These are phyloP conservation scores for Semnornis frantzii DNA, from an alignment of 2,113 vertebrate species.

Conservation along the genomic window DNA sequence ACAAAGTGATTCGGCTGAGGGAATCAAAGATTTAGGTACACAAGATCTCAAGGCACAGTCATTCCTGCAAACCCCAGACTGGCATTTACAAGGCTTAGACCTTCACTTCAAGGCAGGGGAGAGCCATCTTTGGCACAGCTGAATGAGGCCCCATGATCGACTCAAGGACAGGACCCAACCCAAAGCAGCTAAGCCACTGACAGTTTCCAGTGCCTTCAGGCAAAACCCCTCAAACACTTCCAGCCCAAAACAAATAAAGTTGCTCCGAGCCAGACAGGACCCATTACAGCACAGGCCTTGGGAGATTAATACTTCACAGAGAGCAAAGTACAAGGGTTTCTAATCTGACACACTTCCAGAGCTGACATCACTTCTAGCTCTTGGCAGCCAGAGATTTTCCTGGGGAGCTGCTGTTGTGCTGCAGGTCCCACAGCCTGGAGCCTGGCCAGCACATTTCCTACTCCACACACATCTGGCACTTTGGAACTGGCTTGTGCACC, in stretches of 20 bases:
- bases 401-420: constrained; percentile 38
- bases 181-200: not conserved
- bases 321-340: constrained; percentile 62
- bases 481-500: constrained; percentile 40
- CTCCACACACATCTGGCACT: constrained; percentile 55
- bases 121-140: not conserved
- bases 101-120: not conserved
- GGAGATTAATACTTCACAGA: constrained; percentile 62
- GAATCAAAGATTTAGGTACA: not conserved
- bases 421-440: constrained; percentile 62
- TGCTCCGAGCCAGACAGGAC: not conserved
- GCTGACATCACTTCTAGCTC: constrained; percentile 62
- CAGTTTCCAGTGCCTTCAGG: not conserved
- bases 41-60: not conserved
- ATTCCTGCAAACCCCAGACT: not conserved
- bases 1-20: not conserved
- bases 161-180: not conserved
- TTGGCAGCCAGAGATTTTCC: constrained; percentile 52
- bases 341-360: constrained; percentile 65
- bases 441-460: constrained; percentile 27
- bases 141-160: not conserved
- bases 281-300: constrained; percentile 13
- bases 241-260: constrained; percentile 35
- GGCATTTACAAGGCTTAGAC: not conserved
- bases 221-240: not conserved